Evolutionary conservation across 2,113 vertebrate species (phyloP), one percentile per base, ranked within the genome.

Genomic region (Rhabdomys dilectus): DNA sequence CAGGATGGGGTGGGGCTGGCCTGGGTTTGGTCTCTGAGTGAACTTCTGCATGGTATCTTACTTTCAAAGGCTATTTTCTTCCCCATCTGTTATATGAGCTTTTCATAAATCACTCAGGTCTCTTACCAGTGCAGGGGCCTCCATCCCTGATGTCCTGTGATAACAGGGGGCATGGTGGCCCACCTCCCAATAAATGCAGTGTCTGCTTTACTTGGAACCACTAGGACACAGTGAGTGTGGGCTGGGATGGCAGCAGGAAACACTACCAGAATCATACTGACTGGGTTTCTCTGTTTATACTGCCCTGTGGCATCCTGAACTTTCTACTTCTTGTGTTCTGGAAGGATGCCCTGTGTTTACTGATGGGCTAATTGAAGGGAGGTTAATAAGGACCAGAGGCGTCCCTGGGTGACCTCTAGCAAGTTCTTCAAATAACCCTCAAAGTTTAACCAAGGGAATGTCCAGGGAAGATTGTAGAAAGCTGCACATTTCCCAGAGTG

Each of bases 141-240:
- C 39, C 51, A 7, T 12, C 34, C 48, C 39, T 39, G 4, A 8
- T 64, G 68, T 15, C 13, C 48, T 2, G 58, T 19, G 45, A 39
- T 56, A 42, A 26, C n/a, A 42, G 0, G 9, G 73, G 26, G 51
- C 22, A 21, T 0, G 0, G 1, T 7, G 29, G 29, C 75, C 60
- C 56, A 16, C 24, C 62, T 17, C 78, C n/a, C 6, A 29, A 58
- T 64, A 19, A 29, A 48, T 31, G 17, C 12, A 62, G 48, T 17
- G 22, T 19, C 5, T 56, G 29, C 56, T 53, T 73, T 0, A 16
- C 53, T 24, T 7, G 34, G 51, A 42, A 7, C 21, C 45, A 4
- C 19, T 3, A 7, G 60, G 95, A 15, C 24, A 1, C 7, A 12
- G 29, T 4, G 77, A 80, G 56, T 16, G 29, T 15, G 0, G 1